Evolutionary conservation across 1,140 invertebrate species (phyloP).

Genomic region (Idris sp.): DNA sequence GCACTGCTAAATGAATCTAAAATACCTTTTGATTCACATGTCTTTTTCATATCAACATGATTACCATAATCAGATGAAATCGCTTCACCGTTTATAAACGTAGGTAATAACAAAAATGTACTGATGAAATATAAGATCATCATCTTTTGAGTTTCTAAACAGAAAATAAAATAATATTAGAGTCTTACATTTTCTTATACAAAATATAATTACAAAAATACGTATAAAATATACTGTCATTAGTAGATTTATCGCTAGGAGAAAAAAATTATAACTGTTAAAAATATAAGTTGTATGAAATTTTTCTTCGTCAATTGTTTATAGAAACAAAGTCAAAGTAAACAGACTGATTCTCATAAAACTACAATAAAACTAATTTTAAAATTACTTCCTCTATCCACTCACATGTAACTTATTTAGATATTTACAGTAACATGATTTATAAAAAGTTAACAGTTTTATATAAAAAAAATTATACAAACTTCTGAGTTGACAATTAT

Average conservation of each 20-base stretch:
- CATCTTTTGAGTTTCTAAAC: constrained; percentile 49
- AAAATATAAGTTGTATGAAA: no score
- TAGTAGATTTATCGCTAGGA: no score
- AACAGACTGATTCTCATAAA: constrained; percentile 10
- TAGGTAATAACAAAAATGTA: constrained; percentile 40
- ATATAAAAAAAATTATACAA: no score
- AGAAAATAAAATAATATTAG: no score
- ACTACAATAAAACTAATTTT: constrained; percentile 20
- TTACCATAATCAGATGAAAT: constrained; percentile 7
- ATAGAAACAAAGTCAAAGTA: neutral
- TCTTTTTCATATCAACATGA: constrained; percentile 6
- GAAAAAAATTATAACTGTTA: no score
- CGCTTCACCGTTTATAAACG: constrained; percentile 38
- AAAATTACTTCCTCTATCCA: constrained; percentile 21
- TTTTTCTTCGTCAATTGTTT: no score
- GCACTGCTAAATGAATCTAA: constrained; percentile 61
- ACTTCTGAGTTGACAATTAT: no score
- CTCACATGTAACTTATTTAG: constrained; percentile 19
- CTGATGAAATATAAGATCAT: constrained; percentile 43
- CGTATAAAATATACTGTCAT: no score
- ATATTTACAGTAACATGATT: no score
- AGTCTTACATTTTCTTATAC: no score
- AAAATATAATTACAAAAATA: no score
- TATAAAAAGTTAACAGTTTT: no score
- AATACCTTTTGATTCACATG: constrained; percentile 13